Evolutionary conservation across 1,140 invertebrate species (phyloP).

Genomic region (Drosophila grimshawi): DNA sequence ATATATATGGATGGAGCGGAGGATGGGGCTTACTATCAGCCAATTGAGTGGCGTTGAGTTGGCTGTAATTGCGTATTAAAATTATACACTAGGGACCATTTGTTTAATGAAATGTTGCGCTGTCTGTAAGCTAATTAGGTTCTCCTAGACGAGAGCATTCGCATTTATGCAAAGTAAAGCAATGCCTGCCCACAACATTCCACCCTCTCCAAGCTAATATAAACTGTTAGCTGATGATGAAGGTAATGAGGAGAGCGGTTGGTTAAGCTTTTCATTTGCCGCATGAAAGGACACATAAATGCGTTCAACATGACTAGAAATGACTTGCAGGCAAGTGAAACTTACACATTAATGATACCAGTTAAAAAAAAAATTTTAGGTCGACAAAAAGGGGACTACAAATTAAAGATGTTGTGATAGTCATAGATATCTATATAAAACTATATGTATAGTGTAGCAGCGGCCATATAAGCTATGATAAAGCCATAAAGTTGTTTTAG

Average conservation of each 20-base stretch:
- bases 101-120: constrained; percentile 78
- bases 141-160: constrained; percentile 35
- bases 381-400: background rate
- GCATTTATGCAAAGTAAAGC: constrained; percentile 62
- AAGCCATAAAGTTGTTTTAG: background rate
- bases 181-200: background rate
- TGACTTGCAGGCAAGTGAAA: background rate
- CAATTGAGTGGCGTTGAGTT: constrained; percentile 76
- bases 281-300: constrained; percentile 21
- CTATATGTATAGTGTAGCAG: too few species aligned
- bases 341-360: background rate
- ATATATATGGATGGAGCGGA: background rate
- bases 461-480: too few species aligned
- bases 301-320: constrained; percentile 2
- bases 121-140: constrained; percentile 77
- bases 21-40: constrained; percentile 50
- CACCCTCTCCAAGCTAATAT: background rate
- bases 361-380: background rate
- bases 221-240: constrained; percentile 15
- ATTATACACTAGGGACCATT: constrained; percentile 77
- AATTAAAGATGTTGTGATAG: background rate
- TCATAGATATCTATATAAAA: too few species aligned
- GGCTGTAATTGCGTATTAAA: constrained; percentile 80
- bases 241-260: constrained; percentile 7
- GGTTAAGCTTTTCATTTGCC: constrained; percentile 40